These are phyloP conservation scores for Lipotes vexillifer DNA, from an alignment of 2,113 vertebrate species.

Conservation along the genomic window DNA sequence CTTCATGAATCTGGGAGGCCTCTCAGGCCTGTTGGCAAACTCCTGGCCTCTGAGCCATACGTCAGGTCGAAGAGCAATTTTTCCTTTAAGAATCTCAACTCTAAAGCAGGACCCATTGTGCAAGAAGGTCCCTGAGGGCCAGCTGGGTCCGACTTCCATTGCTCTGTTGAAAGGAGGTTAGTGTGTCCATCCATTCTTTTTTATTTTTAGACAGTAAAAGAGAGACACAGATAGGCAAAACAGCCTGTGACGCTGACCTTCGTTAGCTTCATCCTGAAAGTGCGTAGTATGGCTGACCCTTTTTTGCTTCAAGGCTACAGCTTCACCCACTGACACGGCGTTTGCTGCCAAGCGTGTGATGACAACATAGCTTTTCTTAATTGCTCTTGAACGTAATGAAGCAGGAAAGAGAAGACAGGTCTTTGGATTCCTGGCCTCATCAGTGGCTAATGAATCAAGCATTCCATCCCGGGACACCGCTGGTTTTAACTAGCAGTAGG, in stretches of 20 bases:
- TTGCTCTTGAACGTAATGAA: slow-evolving; percentile 19
- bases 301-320: not conserved
- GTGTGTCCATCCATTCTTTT: not conserved
- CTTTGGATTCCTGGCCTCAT: not conserved
- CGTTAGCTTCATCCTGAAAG: not conserved
- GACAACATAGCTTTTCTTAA: not conserved
- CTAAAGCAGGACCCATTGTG: not conserved
- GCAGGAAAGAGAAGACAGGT: slow-evolving; percentile 18
- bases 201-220: not conserved
- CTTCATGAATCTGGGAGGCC: not conserved
- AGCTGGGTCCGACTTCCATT: not conserved
- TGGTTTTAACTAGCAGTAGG: not conserved
- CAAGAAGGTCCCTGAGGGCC: not conserved
- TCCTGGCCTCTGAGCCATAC: not conserved
- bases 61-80: not conserved
- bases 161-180: not conserved
- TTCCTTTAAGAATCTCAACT: not conserved
- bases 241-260: not conserved
- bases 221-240: not conserved
- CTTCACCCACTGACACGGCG: not conserved
- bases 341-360: not conserved
- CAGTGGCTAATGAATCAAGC: not conserved
- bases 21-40: not conserved
- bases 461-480: not conserved
- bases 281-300: not conserved